These are phyloP conservation scores for Passer domesticus DNA, from an alignment of 2,113 vertebrate genomes.

Conservation along the genomic window DNA sequence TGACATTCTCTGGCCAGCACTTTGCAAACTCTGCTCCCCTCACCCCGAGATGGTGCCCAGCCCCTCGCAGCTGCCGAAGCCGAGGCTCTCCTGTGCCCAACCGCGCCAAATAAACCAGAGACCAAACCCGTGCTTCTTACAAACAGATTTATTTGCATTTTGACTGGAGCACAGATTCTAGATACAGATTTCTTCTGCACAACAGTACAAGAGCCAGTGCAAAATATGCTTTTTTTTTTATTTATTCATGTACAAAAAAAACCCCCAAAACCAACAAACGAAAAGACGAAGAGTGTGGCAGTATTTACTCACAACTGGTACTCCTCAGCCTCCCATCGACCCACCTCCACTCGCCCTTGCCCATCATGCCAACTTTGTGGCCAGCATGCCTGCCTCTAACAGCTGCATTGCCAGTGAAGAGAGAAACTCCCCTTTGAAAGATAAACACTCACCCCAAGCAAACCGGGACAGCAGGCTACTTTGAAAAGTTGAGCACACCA, in stretches of 20 bases:
- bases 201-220: constrained; percentile 74
- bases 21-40: background rate
- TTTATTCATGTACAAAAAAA: constrained; percentile 70
- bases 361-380: background rate
- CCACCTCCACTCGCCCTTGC: background rate
- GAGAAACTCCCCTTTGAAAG: constrained; percentile 39
- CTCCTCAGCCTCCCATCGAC: background rate
- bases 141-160: constrained; percentile 80
- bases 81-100: background rate
- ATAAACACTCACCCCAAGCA: constrained; percentile 28
- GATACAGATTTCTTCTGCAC: constrained; percentile 65
- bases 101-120: background rate
- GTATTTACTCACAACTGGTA: constrained; percentile 60
- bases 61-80: accelerated
- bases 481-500: background rate
- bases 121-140: constrained; percentile 51
- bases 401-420: constrained; percentile 33
- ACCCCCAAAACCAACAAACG: background rate
- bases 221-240: constrained; percentile 70
- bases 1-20: background rate
- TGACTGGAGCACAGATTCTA: constrained; percentile 71
- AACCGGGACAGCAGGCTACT: constrained; percentile 24
- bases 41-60: background rate
- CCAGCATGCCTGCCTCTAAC: background rate
- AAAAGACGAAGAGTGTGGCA: constrained; percentile 50